These are phyloP conservation scores for Pocillopora verrucosa DNA, from an alignment of 64 coral and sea anemone species.

Conservation along the genomic window DNA sequence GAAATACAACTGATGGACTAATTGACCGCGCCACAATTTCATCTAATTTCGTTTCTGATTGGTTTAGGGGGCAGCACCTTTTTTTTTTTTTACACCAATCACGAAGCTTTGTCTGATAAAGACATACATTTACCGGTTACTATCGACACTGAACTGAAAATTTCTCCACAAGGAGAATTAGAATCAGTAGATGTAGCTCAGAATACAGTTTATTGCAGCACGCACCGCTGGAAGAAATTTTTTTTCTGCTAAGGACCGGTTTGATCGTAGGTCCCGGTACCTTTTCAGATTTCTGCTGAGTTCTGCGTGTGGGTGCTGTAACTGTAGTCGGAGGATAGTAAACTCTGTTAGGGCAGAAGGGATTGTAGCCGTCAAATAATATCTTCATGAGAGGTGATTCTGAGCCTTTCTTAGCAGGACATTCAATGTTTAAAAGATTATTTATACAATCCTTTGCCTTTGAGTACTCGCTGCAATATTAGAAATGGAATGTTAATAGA, in stretches of 20 bases:
- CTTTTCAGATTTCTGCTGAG: background rate
- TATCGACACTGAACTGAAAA: too few relatives aligned
- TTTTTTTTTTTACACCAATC: too few relatives aligned
- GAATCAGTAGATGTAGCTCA: too few relatives aligned
- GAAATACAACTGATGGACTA: too few relatives aligned
- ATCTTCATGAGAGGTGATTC: background rate
- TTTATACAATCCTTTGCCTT: constrained; percentile 6
- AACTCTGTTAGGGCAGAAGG: background rate
- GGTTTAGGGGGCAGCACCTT: too few relatives aligned
- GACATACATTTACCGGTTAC: too few relatives aligned
- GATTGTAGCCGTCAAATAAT: constrained; percentile 23
- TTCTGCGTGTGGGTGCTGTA: background rate
- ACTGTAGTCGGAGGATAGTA: background rate
- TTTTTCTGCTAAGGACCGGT: background rate
- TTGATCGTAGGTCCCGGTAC: too few relatives aligned
- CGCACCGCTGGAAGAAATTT: background rate
- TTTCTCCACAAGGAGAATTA: too few relatives aligned
- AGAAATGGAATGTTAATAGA: background rate
- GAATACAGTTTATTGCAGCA: too few relatives aligned
- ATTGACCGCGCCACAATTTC: too few relatives aligned
- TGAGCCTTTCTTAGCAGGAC: background rate
- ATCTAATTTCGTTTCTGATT: too few relatives aligned
- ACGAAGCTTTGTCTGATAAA: too few relatives aligned
- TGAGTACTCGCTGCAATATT: constrained; percentile 2
- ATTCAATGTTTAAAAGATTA: background rate